Conservation (phyloP, 2,888 invertebrate species). For the Cephus rjabovi region DNA sequence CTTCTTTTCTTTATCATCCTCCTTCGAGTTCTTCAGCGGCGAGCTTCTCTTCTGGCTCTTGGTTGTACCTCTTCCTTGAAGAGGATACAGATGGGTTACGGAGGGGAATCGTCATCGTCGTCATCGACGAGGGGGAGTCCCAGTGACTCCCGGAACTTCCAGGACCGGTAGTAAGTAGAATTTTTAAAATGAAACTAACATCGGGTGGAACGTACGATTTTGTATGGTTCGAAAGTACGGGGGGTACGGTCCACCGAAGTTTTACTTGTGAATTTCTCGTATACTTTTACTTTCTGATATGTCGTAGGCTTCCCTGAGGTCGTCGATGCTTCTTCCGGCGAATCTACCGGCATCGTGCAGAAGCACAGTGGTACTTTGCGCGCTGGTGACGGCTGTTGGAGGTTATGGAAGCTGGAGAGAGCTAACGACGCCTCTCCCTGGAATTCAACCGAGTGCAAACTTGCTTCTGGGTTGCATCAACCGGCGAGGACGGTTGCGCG, state of each 20-base stretch:
- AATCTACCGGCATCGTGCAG: too few relatives aligned
- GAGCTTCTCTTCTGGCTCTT: constrained; percentile 11
- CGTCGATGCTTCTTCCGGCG: too few relatives aligned
- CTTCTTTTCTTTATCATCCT: constrained; percentile 20
- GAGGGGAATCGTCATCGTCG: not conserved
- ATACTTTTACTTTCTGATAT: too few relatives aligned
- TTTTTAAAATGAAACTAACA: too few relatives aligned
- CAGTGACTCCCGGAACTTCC: not conserved
- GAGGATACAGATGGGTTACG: not conserved
- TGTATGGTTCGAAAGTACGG: too few relatives aligned
- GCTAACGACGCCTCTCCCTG: constrained; percentile 14
- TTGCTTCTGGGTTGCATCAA: constrained; percentile 44
- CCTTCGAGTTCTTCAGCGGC: constrained; percentile 15
- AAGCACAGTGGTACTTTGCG: not conserved
- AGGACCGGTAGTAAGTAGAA: too few relatives aligned
- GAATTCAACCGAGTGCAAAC: constrained; percentile 31
- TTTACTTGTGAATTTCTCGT: too few relatives aligned
- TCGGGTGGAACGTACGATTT: too few relatives aligned
- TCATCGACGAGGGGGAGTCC: not conserved
- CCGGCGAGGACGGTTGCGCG: constrained; percentile 15
- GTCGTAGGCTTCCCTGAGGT: too few relatives aligned
- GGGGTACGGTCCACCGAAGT: too few relatives aligned
- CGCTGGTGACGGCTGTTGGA: not conserved
- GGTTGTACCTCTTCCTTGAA: not conserved
- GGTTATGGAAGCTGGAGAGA: constrained; percentile 8